Conservation (phyloP, 2,888 invertebrate species). For the Exocentrus adspersus region DNA sequence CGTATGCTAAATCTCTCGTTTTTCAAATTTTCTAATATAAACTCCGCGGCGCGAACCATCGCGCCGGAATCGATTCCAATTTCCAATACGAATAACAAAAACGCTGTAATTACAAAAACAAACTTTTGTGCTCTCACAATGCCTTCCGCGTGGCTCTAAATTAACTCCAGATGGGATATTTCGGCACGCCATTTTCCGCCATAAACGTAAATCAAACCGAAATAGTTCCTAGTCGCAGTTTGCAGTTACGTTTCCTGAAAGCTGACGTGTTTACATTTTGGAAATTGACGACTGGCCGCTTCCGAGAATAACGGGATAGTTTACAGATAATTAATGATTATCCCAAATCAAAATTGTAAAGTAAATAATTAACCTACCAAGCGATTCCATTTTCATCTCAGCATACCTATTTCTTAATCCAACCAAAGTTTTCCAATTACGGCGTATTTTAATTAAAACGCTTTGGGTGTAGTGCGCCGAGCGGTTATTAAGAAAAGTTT, state of each 20-base stretch:
- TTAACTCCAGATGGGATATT: background rate
- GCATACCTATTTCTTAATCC: conserved; percentile 9
- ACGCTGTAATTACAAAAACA: background rate
- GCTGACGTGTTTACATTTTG: background rate
- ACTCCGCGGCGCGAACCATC: no score
- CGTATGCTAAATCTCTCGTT: no score
- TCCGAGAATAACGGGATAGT: background rate
- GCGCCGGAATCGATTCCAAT: no score
- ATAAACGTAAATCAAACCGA: background rate
- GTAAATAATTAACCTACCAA: no score
- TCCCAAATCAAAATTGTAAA: no score
- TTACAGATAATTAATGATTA: no score
- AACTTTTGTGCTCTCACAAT: background rate
- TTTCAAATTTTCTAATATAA: no score
- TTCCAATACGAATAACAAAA: background rate
- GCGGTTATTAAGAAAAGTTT: conserved; percentile 5
- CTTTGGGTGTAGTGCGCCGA: background rate
- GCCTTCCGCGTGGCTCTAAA: background rate
- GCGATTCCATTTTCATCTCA: conserved; percentile 14
- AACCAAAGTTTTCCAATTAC: conserved; percentile 15
- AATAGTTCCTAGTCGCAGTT: background rate
- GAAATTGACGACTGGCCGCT: background rate
- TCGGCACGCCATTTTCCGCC: background rate
- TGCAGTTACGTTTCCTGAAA: background rate
- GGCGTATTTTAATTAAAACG: conserved; percentile 12